A percentile compares a stretch with the other conserved stretches of the same genome.
These are phyloP conservation scores for Aphodius sticticus DNA, from an alignment of 2,888 invertebrate species.

Conservation along the genomic window DNA sequence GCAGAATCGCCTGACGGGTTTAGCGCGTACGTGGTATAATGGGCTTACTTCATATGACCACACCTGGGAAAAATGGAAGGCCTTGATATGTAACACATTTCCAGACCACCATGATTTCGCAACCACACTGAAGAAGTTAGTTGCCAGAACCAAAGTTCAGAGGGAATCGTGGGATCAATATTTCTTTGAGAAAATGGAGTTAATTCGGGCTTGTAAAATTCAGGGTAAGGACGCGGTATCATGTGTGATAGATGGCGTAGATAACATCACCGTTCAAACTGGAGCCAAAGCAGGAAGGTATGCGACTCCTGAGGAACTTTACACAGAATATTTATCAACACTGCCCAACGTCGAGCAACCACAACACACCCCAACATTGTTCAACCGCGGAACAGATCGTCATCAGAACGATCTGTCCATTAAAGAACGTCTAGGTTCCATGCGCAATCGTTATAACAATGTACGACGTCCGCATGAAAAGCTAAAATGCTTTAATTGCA, in stretches of 20 bases:
- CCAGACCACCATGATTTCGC: conserved; percentile 32
- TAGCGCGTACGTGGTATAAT: conserved; percentile 28
- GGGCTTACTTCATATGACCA: conserved; percentile 7
- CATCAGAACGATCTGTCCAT: not conserved
- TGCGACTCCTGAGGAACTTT: conserved; percentile 27
- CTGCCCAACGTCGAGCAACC: not conserved
- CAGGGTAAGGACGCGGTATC: conserved; percentile 37
- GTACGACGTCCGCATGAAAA: not conserved
- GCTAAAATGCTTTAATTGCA: conserved; percentile 8
- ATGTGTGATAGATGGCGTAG: conserved; percentile 38
- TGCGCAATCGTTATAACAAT: not conserved
- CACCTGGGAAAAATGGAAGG: conserved; percentile 31
- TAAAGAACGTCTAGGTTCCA: not conserved
- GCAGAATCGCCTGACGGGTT: conserved; percentile 26
- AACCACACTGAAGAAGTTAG: conserved; percentile 19
- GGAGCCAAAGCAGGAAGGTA: conserved; percentile 35
- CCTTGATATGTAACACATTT: conserved; percentile 25
- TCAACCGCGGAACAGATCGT: not conserved
- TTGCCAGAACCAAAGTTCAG: conserved; percentile 33
- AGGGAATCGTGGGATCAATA: conserved; percentile 32
- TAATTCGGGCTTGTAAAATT: conserved; percentile 35
- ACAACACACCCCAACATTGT: not conserved
- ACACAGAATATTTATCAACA: conserved; percentile 31
- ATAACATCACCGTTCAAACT: conserved; percentile 25
- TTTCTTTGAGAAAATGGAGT: conserved; percentile 46